Conservation (phyloP, 2,888 invertebrate genomes). For the Odontocolon sp. region DNA sequence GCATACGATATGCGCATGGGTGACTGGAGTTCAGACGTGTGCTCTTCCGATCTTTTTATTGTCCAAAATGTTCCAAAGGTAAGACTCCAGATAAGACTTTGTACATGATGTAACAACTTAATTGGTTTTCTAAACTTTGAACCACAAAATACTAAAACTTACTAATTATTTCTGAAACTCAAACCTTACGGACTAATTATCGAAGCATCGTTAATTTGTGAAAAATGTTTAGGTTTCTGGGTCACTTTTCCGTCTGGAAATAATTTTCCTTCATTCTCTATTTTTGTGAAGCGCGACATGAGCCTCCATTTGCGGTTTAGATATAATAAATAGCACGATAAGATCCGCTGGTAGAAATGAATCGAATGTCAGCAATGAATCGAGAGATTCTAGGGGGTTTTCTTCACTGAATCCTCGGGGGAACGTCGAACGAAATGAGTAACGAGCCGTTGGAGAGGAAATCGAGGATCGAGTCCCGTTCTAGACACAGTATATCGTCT, state of each 20-base stretch:
- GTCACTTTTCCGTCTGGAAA: background rate
- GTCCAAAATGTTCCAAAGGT: background rate
- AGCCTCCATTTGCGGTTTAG: slow-evolving; percentile 23
- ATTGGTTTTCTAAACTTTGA: slow-evolving; percentile 10
- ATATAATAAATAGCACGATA: slow-evolving; percentile 26
- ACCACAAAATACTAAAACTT: background rate
- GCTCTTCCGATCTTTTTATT: no score
- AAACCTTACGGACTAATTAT: slow-evolving; percentile 16
- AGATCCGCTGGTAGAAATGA: slow-evolving; percentile 25
- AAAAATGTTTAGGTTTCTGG: slow-evolving; percentile 14
- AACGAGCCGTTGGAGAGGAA: slow-evolving; percentile 28
- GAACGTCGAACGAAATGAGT: slow-evolving; percentile 39
- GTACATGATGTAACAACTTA: background rate
- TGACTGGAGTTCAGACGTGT: no score
- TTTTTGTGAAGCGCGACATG: slow-evolving; percentile 5
- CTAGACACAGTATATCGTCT: slow-evolving; percentile 39
- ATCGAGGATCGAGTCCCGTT: slow-evolving; percentile 47
- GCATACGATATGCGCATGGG: no score
- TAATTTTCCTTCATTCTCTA: background rate
- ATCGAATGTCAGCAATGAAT: slow-evolving; percentile 37
- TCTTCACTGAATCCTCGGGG: slow-evolving; percentile 17
- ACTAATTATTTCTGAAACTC: background rate
- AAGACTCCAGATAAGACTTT: background rate
- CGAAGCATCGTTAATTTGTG: slow-evolving; percentile 22
- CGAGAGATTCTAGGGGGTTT: background rate